These are phyloP conservation scores for Micromys minutus DNA, from an alignment of 2,113 vertebrate genomes.

Conservation along the genomic window DNA sequence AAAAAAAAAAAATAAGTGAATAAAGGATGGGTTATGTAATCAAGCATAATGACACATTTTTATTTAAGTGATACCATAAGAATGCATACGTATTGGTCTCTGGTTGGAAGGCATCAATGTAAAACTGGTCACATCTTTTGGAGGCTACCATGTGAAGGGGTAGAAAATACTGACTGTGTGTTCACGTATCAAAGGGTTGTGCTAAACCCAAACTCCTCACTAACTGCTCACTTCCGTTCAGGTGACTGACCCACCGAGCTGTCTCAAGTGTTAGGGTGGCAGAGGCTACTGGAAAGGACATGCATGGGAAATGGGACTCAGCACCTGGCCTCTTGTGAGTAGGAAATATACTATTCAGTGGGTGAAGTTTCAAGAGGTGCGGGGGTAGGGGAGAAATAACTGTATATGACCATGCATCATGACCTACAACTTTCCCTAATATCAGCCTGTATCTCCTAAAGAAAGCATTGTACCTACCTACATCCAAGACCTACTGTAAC, in stretches of 20 bases:
- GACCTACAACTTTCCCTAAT: neutral
- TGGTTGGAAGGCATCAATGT: neutral
- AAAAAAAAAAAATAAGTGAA: neutral
- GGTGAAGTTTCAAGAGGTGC: neutral
- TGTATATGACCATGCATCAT: neutral
- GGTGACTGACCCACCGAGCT: rapidly evolving
- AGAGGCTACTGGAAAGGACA: neutral
- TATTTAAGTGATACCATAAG: neutral
- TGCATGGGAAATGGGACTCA: neutral
- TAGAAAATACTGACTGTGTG: neutral
- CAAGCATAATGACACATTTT: neutral
- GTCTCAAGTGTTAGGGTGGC: neutral
- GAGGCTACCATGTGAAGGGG: neutral
- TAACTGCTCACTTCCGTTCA: neutral
- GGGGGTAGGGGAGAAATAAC: neutral
- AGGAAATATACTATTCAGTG: neutral
- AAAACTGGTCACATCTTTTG: neutral
- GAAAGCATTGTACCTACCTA: neutral
- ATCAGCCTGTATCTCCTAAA: neutral
- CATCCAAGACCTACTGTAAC: neutral
- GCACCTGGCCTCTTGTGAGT: neutral
- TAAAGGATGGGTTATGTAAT: neutral
- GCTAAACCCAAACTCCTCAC: neutral
- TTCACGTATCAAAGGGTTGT: neutral
- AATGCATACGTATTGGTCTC: neutral